Evolutionary conservation across 2,113 vertebrate genomes (phyloP).

Genomic region (Ameiurus melas): DNA sequence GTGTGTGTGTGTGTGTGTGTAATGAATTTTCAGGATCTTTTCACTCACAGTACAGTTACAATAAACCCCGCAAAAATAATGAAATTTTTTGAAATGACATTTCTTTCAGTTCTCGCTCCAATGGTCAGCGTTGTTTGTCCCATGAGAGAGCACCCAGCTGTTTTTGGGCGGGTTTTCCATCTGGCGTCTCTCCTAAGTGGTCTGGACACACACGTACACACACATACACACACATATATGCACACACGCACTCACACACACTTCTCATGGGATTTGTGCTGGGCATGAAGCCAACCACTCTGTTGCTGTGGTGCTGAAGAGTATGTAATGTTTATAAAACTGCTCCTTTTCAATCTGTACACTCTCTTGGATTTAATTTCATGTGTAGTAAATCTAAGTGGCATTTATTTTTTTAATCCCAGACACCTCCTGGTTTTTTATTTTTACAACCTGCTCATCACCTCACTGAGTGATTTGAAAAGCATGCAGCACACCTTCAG

Average conservation of each 20-base stretch:
- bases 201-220: constrained; percentile 12
- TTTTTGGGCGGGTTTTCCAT: constrained; percentile 49
- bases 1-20: too few relatives aligned
- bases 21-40: neutral
- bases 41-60: neutral
- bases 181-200: constrained; percentile 45
- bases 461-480: constrained; percentile 16
- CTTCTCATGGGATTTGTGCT: constrained; percentile 30
- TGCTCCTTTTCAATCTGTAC: neutral
- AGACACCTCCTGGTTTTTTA: neutral
- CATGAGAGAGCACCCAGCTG: constrained; percentile 50
- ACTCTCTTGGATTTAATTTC: neutral
- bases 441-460: neutral
- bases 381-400: neutral
- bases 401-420: neutral
- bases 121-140: constrained; percentile 37
- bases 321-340: constrained; percentile 8
- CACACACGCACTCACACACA: constrained; percentile 12
- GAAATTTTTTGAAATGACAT: neutral
- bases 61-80: neutral
- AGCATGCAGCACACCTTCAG: constrained; percentile 13
- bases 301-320: constrained; percentile 1
- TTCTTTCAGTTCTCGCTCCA: constrained; percentile 46
- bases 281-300: constrained; percentile 33
- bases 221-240: neutral